These are phyloP conservation scores for Crypturellus undulatus DNA, from an alignment of 2,113 vertebrate species.

Conservation along the genomic window DNA sequence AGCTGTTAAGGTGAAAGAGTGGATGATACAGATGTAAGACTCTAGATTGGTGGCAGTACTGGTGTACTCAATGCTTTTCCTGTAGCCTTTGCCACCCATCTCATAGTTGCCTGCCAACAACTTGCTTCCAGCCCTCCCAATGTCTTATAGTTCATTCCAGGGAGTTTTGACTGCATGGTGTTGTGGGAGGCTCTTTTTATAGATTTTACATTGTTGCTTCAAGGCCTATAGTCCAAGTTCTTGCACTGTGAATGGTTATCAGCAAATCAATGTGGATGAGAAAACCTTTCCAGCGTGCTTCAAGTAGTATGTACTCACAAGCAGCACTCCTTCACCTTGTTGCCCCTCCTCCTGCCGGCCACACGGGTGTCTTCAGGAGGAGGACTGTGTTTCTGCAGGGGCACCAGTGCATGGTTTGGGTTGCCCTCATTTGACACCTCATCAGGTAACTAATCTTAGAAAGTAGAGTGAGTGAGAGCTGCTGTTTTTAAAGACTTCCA, in stretches of 20 bases:
- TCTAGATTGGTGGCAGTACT: neutral
- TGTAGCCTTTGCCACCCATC: neutral
- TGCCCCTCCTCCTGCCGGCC: neutral
- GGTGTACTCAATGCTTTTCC: neutral
- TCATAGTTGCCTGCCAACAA: rapidly evolving
- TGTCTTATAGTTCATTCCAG: neutral
- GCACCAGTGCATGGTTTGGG: rapidly evolving
- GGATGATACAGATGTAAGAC: neutral
- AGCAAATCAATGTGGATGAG: neutral
- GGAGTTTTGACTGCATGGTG: neutral
- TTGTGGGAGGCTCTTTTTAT: neutral
- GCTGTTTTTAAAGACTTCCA: neutral
- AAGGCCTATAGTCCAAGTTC: neutral
- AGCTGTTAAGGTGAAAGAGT: neutral
- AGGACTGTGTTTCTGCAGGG: neutral
- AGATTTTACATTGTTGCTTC: neutral
- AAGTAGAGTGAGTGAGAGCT: neutral
- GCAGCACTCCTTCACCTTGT: neutral
- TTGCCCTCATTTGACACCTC: neutral
- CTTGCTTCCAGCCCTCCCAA: neutral
- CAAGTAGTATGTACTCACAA: neutral
- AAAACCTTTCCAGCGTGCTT: neutral
- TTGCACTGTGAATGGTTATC: neutral
- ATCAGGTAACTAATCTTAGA: rapidly evolving
- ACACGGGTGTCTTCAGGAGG: neutral